These are phyloP conservation scores for Lithophane ornitopus DNA, from an alignment of 2,888 invertebrate species.

Conservation along the genomic window DNA sequence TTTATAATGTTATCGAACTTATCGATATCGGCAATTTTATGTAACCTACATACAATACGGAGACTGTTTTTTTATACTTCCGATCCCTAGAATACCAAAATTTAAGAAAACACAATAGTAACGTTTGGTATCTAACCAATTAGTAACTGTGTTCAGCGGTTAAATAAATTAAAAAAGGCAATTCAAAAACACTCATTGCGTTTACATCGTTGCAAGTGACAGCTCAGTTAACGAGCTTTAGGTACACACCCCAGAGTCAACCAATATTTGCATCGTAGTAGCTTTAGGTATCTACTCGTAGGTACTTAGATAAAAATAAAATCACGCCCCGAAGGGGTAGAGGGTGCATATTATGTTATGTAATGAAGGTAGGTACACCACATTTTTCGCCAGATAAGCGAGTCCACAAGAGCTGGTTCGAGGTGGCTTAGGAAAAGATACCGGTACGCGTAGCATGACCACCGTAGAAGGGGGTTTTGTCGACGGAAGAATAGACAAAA, in stretches of 20 bases:
- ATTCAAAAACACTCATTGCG: constrained; percentile 15
- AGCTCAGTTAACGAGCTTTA: constrained; percentile 58
- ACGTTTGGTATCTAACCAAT: background rate
- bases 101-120: background rate
- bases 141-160: background rate
- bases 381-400: too few species aligned
- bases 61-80: background rate
- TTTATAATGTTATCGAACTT: background rate
- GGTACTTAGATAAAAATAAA: background rate
- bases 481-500: too few species aligned
- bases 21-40: background rate
- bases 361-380: too few species aligned
- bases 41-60: background rate
- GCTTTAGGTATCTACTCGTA: background rate
- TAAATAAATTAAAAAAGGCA: constrained; percentile 43
- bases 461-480: too few species aligned
- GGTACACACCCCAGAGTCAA: constrained; percentile 5
- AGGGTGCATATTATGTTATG: too few species aligned
- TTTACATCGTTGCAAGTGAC: constrained; percentile 57
- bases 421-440: too few species aligned
- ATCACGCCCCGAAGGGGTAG: too few species aligned
- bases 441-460: too few species aligned
- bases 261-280: constrained; percentile 1
- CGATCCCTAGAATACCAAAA: background rate
- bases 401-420: too few species aligned